A percentile compares a stretch with the other conserved stretches of the same genome.
These are phyloP conservation scores for Sparus aurata DNA, from an alignment of 2,797 vertebrate species.

Conservation along the genomic window DNA sequence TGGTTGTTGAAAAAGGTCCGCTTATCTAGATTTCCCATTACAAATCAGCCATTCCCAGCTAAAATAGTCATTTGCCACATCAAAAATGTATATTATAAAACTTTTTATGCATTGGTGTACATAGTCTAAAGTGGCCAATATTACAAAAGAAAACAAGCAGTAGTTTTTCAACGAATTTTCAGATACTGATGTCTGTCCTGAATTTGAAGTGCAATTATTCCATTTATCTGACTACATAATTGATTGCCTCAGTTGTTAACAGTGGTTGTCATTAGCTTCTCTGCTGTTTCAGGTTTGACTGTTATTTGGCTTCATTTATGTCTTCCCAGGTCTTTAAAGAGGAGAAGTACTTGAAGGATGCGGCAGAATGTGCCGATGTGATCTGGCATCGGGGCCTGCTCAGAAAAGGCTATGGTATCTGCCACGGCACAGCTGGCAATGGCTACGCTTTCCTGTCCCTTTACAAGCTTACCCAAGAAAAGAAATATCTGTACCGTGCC, in stretches of 20 bases:
- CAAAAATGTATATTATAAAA: no score
- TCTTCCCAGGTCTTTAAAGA: constrained; percentile 92
- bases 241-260: no score
- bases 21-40: no score
- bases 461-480: constrained; percentile 93
- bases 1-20: no score
- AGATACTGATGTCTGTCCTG: neutral
- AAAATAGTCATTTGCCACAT: no score
- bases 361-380: constrained; percentile 93
- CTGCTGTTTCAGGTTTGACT: no score
- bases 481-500: constrained; percentile 94
- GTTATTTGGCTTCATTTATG: neutral
- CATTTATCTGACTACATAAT: neutral
- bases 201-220: no score
- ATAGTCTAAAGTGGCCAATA: no score
- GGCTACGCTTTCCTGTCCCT: constrained; percentile 95
- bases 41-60: no score
- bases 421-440: constrained; percentile 95
- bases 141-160: neutral
- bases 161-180: neutral
- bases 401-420: constrained; percentile 96
- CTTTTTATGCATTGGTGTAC: no score
- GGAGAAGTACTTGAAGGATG: constrained; percentile 97
- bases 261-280: neutral
- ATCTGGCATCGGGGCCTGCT: constrained; percentile 97